Base-by-base conservation (phyloP, 2,797 vertebrate genomes). In the Peromyscus aztecus region DNA sequence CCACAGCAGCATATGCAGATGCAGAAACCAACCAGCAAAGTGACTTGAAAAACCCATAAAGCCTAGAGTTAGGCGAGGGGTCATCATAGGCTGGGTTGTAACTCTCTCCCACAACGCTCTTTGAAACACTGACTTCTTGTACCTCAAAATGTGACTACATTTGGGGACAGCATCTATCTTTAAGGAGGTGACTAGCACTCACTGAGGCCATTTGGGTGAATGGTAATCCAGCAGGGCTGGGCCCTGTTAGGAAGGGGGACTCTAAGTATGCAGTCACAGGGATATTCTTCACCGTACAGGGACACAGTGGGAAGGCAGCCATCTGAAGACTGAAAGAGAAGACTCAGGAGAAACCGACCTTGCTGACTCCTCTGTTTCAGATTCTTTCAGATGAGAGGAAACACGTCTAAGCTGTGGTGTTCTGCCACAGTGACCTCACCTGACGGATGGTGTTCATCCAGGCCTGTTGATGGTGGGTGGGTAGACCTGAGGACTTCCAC, bases 391-490 rank as follows among this genome's bases (percentile, higher is more conserved):
- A 24, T 19, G 9, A 61, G 16, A 14, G 67, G 37, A 55, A 40
- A 27, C 17, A 21, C 8, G 19, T 52, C 40, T 24, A 13, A 3
- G 2, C 11, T 46, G 29, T n/a, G 76, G 13, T 14, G 13, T 59
- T 85, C 61, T 57, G 43, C 29, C 2, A 24, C 0, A 40, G 57
- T 46, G 52, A 52, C 63, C 24, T 2, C 2, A 37, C 7, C 23
- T 8, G 31, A 13, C 1, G 6, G 1, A n/a, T 6, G 63, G 13
- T 10, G 0, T 43, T 78, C 2, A 1, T 9, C 19, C 16, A 24
- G 52, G 23, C 11, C 11, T 46, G 11, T 2, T 55, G 27, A 1
- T 1, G 31, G 77, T 17, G 9, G 17, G 1, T 0, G 5, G 43
- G 2, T 78, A 29, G 13, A 43, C 73, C 4, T 19, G 24, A 31